A percentile compares a stretch with the other conserved stretches of the same genome.
Evolutionary conservation across 2,113 vertebrate genomes (phyloP).

Genomic region (Lates calcarifer): DNA sequence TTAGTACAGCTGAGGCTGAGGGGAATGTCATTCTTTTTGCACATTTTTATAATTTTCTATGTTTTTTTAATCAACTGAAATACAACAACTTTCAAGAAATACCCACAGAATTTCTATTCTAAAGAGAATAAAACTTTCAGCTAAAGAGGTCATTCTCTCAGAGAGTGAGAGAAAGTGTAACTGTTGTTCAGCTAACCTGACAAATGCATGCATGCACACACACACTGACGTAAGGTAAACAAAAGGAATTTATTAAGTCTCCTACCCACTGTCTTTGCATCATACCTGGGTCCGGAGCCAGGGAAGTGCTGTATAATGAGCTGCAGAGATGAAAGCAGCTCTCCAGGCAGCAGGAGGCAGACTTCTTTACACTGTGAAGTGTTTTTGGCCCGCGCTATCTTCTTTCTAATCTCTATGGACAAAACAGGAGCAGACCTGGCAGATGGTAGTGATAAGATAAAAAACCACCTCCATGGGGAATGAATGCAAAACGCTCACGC

Average conservation of each 20-base stretch:
- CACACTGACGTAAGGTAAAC: constrained; percentile 56
- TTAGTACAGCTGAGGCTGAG: too few relatives aligned
- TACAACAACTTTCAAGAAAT: neutral
- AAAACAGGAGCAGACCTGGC: constrained; percentile 69
- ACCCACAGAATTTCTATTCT: neutral
- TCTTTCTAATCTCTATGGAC: constrained; percentile 59
- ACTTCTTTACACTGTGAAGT: constrained; percentile 57
- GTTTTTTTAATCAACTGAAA: neutral
- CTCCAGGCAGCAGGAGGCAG: constrained; percentile 70
- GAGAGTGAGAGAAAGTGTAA: neutral
- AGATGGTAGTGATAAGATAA: constrained; percentile 76
- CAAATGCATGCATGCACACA: constrained; percentile 9
- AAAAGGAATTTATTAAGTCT: constrained; percentile 62
- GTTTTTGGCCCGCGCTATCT: constrained; percentile 63
- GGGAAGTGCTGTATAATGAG: constrained; percentile 58
- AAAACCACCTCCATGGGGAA: constrained; percentile 46
- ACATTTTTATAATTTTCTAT: neutral
- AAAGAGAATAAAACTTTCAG: neutral
- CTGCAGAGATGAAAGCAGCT: constrained; percentile 72
- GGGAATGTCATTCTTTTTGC: too few relatives aligned
- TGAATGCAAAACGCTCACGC: constrained; percentile 44
- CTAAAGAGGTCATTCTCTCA: neutral
- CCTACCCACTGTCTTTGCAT: constrained; percentile 66
- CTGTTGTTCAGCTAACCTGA: too few relatives aligned
- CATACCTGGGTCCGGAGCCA: constrained; percentile 53